phyloP scores from a whole-genome alignment of 2,113 vertebrate genomes.

The Tringa solitaria region DNA sequence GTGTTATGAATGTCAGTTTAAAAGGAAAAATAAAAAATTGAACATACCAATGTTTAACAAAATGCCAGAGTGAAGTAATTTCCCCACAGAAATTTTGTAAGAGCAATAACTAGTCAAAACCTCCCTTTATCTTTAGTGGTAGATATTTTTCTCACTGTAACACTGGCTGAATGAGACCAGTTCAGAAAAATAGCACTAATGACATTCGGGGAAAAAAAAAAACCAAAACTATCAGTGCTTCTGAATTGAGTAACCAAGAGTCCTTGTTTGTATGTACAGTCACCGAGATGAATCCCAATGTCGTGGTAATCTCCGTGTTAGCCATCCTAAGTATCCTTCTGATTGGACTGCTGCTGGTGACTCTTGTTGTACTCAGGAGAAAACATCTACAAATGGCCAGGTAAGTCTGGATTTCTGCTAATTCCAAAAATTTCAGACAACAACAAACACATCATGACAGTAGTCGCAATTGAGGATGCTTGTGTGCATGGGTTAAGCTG shows the following conservation, averaged over 20 bases:
- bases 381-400: conserved; percentile 93
- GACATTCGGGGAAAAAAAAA: neutral
- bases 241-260: neutral
- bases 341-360: conserved; percentile 86
- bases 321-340: conserved; percentile 89
- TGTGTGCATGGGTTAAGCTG: neutral
- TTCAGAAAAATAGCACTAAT: neutral
- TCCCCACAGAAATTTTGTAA: neutral
- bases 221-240: neutral
- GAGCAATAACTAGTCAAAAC: neutral
- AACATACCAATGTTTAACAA: neutral
- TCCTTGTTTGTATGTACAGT: conserved; percentile 68
- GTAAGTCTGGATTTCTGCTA: conserved; percentile 46
- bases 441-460: fast-evolving
- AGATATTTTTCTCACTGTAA: neutral
- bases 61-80: neutral
- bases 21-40: neutral
- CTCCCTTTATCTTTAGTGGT: neutral
- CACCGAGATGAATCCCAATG: conserved; percentile 90
- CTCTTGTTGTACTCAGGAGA: conserved; percentile 88
- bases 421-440: neutral
- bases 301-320: conserved; percentile 90
- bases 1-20: neutral
- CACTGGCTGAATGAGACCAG: neutral
- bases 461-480: neutral